These are phyloP conservation scores for Micromesistius poutassou DNA, from an alignment of 2,797 vertebrate species.

Conservation along the genomic window DNA sequence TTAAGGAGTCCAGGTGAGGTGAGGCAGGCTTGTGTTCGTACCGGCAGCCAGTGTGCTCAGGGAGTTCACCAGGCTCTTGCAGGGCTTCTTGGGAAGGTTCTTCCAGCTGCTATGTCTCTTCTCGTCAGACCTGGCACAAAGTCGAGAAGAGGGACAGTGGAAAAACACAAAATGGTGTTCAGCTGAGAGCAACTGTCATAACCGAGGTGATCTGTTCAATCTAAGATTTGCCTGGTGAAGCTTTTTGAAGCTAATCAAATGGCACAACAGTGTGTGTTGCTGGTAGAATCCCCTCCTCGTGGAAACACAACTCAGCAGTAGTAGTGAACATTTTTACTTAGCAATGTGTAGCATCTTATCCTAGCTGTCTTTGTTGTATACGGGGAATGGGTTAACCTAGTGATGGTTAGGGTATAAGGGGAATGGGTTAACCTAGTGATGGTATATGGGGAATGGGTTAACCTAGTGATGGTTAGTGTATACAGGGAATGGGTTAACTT, in stretches of 20 bases:
- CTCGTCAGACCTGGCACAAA: constrained; percentile 85
- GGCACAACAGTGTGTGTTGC: background rate
- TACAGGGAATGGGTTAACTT: too few relatives aligned
- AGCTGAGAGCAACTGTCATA: background rate
- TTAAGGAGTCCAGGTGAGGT: too few relatives aligned
- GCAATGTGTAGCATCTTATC: too few relatives aligned
- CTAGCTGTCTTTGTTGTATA: too few relatives aligned
- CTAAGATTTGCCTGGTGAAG: background rate
- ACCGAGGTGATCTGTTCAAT: background rate
- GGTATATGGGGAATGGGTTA: too few relatives aligned
- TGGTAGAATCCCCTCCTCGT: background rate
- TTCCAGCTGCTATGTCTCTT: constrained; percentile 93
- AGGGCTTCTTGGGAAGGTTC: constrained; percentile 94
- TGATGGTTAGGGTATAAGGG: too few relatives aligned
- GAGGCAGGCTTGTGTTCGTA: constrained; percentile 52
- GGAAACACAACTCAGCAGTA: too few relatives aligned
- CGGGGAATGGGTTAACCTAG: too few relatives aligned
- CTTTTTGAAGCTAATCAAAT: background rate
- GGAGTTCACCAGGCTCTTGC: constrained; percentile 84
- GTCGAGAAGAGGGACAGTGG: constrained; percentile 24
- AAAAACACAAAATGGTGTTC: constrained; percentile 9
- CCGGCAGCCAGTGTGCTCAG: constrained; percentile 84
- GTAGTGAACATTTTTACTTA: too few relatives aligned
- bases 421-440: too few relatives aligned
- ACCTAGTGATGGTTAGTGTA: too few relatives aligned